Base-by-base conservation (phyloP, 2,113 vertebrate species). In the Copsychus sechellarum region DNA sequence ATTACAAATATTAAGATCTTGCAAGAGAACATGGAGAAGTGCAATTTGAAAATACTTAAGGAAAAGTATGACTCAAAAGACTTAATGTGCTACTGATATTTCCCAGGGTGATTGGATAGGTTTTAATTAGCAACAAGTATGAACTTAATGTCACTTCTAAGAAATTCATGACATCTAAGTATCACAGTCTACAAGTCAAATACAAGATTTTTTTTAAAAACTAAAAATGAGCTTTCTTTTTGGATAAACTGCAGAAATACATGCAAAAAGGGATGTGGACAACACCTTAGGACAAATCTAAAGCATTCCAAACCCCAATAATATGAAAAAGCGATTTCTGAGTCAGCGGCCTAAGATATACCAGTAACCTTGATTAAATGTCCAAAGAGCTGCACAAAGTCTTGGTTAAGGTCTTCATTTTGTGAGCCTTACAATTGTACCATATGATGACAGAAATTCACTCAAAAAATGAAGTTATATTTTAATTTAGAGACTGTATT, bases 111-210 rank as follows among this genome's bases (percentile, higher is more conserved):
- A 95, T 95, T 90, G 84, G 93, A 86, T 97, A 97, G 95, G 53
- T 96, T 97, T 97, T 97, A 98, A 98, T 98, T 97, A 97, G 83
- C 88, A 96, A 79, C 88, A 92, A 96, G 60, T 91, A 80, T 85
- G 85, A 94, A 96, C 81, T 97, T 97, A 93, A 95, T 85, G 85
- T 76, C 57, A 95, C 74, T 97, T 95, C 56, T 62, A 50, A 93
- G 70, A 92, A 92, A 92, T 78, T 86, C 77, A 76, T 85, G 60
- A 65, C 50, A 57, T 67, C 24, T 47, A 83, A 88, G 67, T 62
- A 87, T 70, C 81, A 86, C 28, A 94, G 85, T 67, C 61, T 69
- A 69, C 33, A 48, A 92, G 47, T 94, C 71, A 96, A 90, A 95
- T 82, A 62, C 94, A 90, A 95, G 77, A 90, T 18, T 40, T 38